Evolutionary conservation across 2,888 invertebrate species (phyloP).

Genomic region (Erebia palarica): DNA sequence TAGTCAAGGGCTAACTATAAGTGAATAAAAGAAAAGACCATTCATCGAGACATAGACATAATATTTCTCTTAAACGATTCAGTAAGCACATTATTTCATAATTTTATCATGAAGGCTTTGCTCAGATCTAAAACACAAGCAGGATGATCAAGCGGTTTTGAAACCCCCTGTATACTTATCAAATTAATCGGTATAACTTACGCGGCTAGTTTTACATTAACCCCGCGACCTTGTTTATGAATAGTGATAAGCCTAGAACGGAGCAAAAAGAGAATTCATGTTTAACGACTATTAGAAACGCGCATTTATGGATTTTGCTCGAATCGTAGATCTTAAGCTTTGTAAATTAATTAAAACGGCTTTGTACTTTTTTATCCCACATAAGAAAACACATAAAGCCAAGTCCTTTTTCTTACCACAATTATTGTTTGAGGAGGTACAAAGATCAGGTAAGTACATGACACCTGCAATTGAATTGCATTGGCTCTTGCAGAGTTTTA

Average conservation of each 20-base stretch:
- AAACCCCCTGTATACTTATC: constrained; percentile 5
- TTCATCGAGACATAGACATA: neutral
- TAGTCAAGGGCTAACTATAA: no score
- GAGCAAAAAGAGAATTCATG: constrained; percentile 12
- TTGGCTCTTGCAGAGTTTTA: no score
- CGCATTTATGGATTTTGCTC: constrained; percentile 5
- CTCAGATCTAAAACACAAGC: neutral
- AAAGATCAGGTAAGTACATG: no score
- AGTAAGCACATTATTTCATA: neutral
- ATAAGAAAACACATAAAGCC: no score
- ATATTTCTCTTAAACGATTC: neutral
- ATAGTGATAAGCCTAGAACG: neutral
- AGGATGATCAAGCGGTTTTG: constrained; percentile 7
- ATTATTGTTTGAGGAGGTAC: no score
- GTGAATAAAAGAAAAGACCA: no score
- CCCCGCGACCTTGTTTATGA: constrained; percentile 1
- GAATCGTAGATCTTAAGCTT: neutral
- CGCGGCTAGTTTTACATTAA: constrained; percentile 6
- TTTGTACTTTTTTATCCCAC: no score
- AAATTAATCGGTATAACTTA: constrained; percentile 1
- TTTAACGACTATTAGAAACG: neutral
- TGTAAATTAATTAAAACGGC: neutral
- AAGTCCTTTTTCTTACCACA: neutral
- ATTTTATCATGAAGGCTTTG: neutral
- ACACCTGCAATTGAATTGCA: no score